A percentile compares a stretch with the other conserved stretches of the same genome.
Evolutionary conservation across 2,797 vertebrate species (phyloP).

Genomic region (Sebastes elongatus): DNA sequence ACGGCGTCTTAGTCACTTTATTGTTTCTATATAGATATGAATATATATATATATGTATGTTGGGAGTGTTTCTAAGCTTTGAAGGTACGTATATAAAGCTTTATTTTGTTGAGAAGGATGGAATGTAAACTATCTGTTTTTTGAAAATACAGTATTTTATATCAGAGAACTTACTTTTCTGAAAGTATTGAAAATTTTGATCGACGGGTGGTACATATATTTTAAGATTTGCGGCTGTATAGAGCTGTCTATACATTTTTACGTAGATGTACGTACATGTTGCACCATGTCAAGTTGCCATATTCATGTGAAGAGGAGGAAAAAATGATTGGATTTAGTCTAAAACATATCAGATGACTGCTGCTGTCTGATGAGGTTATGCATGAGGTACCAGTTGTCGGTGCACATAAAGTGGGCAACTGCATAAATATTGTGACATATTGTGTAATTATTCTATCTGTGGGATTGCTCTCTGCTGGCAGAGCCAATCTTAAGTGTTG

Average conservation of each 20-base stretch:
- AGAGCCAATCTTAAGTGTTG: conserved; percentile 86
- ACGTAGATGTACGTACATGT: conserved; percentile 74
- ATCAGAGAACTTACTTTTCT: conserved; percentile 86
- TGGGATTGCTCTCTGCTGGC: conserved; percentile 97
- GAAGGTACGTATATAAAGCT: conserved; percentile 82
- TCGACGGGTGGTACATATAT: conserved; percentile 84
- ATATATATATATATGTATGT: conserved; percentile 73
- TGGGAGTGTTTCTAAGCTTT: conserved; percentile 83
- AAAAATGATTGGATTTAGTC: conserved; percentile 55
- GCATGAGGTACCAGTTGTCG: conserved; percentile 70
- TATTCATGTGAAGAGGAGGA: conserved; percentile 45
- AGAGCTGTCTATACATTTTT: conserved; percentile 90
- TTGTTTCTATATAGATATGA: conserved; percentile 81
- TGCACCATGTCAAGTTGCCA: conserved; percentile 78
- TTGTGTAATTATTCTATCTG: conserved; percentile 86
- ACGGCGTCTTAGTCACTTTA: conserved; percentile 85
- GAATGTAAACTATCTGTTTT: conserved; percentile 84
- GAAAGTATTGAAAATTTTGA: conserved; percentile 83
- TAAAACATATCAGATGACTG: conserved; percentile 56
- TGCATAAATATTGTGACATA: conserved; percentile 81
- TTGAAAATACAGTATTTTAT: conserved; percentile 87
- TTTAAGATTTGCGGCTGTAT: conserved; percentile 93
- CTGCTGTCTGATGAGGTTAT: conserved; percentile 75
- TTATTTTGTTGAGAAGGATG: conserved; percentile 85
- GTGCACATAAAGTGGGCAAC: conserved; percentile 65